Conservation (phyloP, 2,113 vertebrate species). For the Erpornis zantholeuca region DNA sequence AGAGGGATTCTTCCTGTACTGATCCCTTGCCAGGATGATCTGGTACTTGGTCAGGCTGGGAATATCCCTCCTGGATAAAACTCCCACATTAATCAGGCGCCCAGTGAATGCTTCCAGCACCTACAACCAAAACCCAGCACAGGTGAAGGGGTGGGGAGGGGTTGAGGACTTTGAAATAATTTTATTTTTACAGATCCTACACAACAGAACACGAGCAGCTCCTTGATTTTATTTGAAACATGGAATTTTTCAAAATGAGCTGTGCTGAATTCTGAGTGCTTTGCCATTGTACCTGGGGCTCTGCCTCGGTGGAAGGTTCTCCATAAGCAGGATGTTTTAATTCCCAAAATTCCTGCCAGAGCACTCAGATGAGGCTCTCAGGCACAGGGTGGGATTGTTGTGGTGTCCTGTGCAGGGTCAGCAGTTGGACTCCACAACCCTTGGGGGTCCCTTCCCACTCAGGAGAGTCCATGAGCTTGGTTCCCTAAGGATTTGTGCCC, state of each 20-base stretch:
- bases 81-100: constrained; percentile 80
- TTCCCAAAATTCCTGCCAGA: neutral
- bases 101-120: constrained; percentile 85
- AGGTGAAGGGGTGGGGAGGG: no score
- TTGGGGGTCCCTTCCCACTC: neutral
- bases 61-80: constrained; percentile 81
- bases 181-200: neutral
- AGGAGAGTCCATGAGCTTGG: neutral
- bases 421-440: neutral
- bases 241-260: accelerated
- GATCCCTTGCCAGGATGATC: constrained; percentile 91
- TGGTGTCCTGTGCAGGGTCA: neutral
- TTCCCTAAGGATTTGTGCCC: neutral
- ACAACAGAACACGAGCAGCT: neutral
- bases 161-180: accelerated
- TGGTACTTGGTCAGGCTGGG: constrained; percentile 89
- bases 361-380: neutral
- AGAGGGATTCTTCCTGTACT: constrained; percentile 90
- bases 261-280: neutral
- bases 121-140: constrained; percentile 66
- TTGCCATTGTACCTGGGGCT: neutral
- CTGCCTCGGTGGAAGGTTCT: neutral
- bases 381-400: neutral
- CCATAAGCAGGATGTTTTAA: neutral
- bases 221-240: neutral